A percentile compares a stretch with the other conserved stretches of the same genome.
phyloP scores from a whole-genome alignment of 1,140 invertebrate genomes.

The Heliconius nattereri region DNA sequence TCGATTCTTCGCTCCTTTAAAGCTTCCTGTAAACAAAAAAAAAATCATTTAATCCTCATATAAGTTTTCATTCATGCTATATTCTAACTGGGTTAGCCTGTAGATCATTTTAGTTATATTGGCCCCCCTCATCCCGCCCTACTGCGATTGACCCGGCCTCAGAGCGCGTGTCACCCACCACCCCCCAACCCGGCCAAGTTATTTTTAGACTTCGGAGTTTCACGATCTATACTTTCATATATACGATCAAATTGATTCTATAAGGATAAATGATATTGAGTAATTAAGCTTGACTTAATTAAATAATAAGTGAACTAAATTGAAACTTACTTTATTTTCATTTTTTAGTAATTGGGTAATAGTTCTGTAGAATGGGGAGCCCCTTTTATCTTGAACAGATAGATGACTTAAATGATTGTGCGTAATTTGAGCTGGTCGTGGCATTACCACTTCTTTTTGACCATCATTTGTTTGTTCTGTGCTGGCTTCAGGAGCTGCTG shows the following conservation, averaged over 20 bases:
- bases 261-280: conserved; percentile 15
- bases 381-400: conserved; percentile 51
- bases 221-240: conserved; percentile 53
- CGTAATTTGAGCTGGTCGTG: conserved; percentile 80
- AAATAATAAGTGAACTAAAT: no score
- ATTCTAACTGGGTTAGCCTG: conserved; percentile 47
- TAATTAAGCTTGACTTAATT: background rate
- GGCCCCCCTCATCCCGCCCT: conserved; percentile 51
- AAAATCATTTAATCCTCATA: background rate
- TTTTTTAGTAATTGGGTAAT: conserved; percentile 75
- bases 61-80: conserved; percentile 42
- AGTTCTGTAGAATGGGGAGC: conserved; percentile 75
- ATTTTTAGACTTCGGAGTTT: conserved; percentile 76
- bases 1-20: conserved; percentile 72
- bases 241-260: conserved; percentile 37
- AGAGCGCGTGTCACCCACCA: conserved; percentile 70
- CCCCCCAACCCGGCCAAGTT: conserved; percentile 70
- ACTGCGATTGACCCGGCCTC: conserved; percentile 71
- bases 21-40: conserved; percentile 57
- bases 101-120: conserved; percentile 51
- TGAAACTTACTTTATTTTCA: conserved; percentile 65
- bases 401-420: conserved; percentile 45
- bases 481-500: conserved; percentile 49
- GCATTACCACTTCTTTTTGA: conserved; percentile 84
- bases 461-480: conserved; percentile 63